Evolutionary conservation across 1,140 invertebrate genomes (phyloP).

Genomic region (Luehdorfia chinensis): DNA sequence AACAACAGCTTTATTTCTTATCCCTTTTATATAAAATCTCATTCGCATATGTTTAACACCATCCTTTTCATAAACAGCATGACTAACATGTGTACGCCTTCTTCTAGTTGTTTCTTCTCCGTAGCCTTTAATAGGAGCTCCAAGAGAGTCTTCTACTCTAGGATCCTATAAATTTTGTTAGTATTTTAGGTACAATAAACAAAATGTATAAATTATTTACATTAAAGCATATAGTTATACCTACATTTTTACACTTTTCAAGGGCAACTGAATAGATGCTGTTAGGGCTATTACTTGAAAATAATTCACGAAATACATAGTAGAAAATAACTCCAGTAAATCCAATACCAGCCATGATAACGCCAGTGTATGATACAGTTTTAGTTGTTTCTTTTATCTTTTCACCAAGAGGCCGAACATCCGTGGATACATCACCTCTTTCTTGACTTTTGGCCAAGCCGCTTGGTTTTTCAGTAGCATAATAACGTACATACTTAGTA

Average conservation of each 20-base stretch:
- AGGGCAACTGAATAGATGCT: slow-evolving; percentile 89
- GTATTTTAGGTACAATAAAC: not conserved
- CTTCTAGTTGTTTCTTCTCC: slow-evolving; percentile 90
- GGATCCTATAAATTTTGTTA: slow-evolving; percentile 79
- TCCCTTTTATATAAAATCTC: slow-evolving; percentile 93
- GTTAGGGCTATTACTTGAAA: slow-evolving; percentile 91
- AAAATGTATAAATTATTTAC: not conserved
- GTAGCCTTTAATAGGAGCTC: slow-evolving; percentile 91
- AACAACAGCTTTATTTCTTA: slow-evolving; percentile 87
- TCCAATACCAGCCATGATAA: slow-evolving; percentile 88
- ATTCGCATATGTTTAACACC: slow-evolving; percentile 89
- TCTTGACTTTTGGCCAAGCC: slow-evolving; percentile 55
- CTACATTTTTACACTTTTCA: slow-evolving; percentile 81
- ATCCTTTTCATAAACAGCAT: slow-evolving; percentile 84
- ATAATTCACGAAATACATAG: slow-evolving; percentile 89
- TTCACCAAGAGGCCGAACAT: slow-evolving; percentile 81
- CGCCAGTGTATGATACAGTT: slow-evolving; percentile 87
- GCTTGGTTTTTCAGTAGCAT: slow-evolving; percentile 50
- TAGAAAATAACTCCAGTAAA: slow-evolving; percentile 89
- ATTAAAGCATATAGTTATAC: slow-evolving; percentile 20
- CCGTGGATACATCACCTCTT: slow-evolving; percentile 73
- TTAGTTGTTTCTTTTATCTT: slow-evolving; percentile 93
- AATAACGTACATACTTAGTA: slow-evolving; percentile 35
- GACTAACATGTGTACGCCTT: slow-evolving; percentile 84
- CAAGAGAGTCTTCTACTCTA: slow-evolving; percentile 85